A percentile compares a stretch with the other conserved stretches of the same genome.
Evolutionary conservation across 2,888 invertebrate genomes (phyloP).

Genomic region (Synanthedon tipuliformis): DNA sequence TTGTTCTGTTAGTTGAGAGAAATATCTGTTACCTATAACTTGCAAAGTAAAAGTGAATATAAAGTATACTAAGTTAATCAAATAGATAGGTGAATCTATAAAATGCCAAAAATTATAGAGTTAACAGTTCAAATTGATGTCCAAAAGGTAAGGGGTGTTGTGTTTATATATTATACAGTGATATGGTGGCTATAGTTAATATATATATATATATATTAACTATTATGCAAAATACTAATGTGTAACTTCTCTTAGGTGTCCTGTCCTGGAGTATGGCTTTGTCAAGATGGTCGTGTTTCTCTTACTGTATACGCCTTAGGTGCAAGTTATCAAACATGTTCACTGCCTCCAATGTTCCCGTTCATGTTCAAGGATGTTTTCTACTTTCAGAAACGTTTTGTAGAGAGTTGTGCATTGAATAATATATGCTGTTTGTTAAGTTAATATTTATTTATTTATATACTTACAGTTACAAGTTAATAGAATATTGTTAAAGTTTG

Average conservation of each 20-base stretch:
- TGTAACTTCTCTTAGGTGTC: conserved; percentile 67
- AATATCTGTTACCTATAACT: no score
- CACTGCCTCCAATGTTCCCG: conserved; percentile 77
- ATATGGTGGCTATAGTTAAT: background rate
- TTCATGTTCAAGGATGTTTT: conserved; percentile 78
- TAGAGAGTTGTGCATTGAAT: conserved; percentile 48
- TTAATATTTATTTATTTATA: conserved; percentile 20
- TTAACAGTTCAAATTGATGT: conserved; percentile 70
- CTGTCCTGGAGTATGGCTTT: conserved; percentile 89
- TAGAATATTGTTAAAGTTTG: no score
- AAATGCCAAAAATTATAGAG: conserved; percentile 69
- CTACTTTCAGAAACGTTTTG: conserved; percentile 67
- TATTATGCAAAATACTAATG: background rate
- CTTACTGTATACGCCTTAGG: conserved; percentile 77
- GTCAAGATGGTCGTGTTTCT: conserved; percentile 81
- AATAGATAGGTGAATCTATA: conserved; percentile 16
- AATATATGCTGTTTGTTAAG: conserved; percentile 58
- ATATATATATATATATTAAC: no score
- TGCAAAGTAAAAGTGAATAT: no score
- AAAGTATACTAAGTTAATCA: no score
- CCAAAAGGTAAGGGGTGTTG: conserved; percentile 48
- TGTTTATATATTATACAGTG: background rate
- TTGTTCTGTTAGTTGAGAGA: no score
- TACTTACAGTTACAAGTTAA: no score
- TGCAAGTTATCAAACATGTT: conserved; percentile 75